These are phyloP conservation scores for Microctonus brassicae DNA, from an alignment of 2,888 invertebrate genomes.

Conservation along the genomic window DNA sequence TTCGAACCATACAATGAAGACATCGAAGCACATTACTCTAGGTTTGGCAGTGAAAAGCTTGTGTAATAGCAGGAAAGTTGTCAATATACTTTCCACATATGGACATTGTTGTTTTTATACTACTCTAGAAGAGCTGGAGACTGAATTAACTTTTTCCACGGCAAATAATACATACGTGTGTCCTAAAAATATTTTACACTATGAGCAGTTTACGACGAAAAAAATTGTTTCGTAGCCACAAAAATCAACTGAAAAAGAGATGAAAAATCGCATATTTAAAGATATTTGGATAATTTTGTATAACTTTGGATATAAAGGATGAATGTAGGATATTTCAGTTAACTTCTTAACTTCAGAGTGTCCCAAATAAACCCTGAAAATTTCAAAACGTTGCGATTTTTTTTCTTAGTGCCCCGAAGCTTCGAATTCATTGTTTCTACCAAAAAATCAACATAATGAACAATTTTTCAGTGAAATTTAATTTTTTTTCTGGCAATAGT, in stretches of 20 bases:
- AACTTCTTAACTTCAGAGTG: background rate
- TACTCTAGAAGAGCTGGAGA: constrained; percentile 57
- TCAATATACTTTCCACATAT: constrained; percentile 54
- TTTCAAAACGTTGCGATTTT: background rate
- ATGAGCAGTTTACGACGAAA: too few species aligned
- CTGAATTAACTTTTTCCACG: constrained; percentile 52
- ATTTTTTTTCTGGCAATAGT: too few species aligned
- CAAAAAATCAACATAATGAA: background rate
- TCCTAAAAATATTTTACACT: constrained; percentile 54
- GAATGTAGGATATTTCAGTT: background rate
- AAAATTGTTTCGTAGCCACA: too few species aligned
- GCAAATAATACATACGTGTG: constrained; percentile 42
- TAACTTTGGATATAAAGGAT: too few species aligned
- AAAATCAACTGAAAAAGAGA: background rate
- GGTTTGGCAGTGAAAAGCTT: constrained; percentile 57
- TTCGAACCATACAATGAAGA: constrained; percentile 44
- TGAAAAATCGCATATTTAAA: background rate
- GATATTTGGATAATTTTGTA: background rate
- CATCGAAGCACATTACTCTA: constrained; percentile 53
- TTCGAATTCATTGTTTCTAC: background rate
- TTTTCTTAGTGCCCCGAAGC: background rate
- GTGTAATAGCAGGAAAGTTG: constrained; percentile 50
- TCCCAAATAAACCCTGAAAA: background rate
- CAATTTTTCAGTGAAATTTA: too few species aligned
- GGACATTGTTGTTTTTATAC: constrained; percentile 57